A percentile compares a stretch with the other conserved stretches of the same genome.
Evolutionary conservation across 2,888 invertebrate genomes (phyloP).

Genomic region (Agonopterix alstromeriana): DNA sequence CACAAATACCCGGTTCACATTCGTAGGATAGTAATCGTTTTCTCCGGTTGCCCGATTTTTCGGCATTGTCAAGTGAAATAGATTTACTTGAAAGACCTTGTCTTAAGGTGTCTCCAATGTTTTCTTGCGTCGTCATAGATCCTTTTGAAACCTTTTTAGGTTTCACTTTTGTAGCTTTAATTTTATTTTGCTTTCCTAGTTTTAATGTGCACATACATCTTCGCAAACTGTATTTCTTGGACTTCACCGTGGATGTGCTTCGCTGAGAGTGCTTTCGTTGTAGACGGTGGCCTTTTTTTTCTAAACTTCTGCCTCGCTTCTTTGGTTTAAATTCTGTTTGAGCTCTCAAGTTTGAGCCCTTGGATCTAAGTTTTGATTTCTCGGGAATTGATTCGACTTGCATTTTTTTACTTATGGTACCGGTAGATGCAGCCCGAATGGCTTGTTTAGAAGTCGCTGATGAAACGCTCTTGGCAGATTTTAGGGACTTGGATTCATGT

Average conservation of each 20-base stretch:
- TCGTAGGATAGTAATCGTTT: constrained; percentile 20
- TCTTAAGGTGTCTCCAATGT: constrained; percentile 4
- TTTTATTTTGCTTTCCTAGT: constrained; percentile 15
- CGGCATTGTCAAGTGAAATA: background rate
- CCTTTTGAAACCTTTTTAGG: constrained; percentile 8
- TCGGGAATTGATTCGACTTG: no score
- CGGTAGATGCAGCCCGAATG: no score
- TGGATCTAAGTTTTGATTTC: no score
- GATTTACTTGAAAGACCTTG: background rate
- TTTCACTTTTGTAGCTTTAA: background rate
- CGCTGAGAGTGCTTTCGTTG: constrained; percentile 18
- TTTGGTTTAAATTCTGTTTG: no score
- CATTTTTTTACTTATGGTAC: no score
- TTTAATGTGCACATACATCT: constrained; percentile 36
- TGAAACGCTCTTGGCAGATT: no score
- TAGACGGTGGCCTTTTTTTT: no score
- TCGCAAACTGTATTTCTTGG: constrained; percentile 20
- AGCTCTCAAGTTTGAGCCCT: no score
- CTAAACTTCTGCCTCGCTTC: no score
- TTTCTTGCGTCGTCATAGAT: constrained; percentile 16
- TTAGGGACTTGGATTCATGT: no score
- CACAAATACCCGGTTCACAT: constrained; percentile 30
- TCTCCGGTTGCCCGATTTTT: background rate
- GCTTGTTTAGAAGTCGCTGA: no score
- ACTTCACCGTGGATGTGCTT: constrained; percentile 15